Evolutionary conservation across 1,140 invertebrate genomes (phyloP), one percentile per base, ranked within the genome.

Genomic region (Drosophila eugracilis): DNA sequence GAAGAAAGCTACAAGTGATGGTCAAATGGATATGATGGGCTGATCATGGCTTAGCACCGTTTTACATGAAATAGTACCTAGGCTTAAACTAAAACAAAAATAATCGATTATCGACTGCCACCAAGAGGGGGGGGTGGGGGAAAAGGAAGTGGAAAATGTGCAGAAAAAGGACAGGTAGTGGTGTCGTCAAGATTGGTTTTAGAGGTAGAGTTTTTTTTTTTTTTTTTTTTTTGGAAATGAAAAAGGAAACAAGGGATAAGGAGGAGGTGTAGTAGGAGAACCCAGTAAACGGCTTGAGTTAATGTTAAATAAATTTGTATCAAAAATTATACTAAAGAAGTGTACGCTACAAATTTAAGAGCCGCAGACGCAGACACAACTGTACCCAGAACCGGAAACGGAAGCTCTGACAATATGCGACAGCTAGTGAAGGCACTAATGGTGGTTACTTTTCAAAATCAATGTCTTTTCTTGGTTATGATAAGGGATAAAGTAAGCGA

Each of bases 261-360:
- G 32, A 26, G 7, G 22, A 19, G 10, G 26, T 1, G 21, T 12
- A 19, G 22, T 21, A 10, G 74, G 24, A 45, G 34, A 48, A 72
- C 80, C 80, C 79, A 83, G 79, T 78, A 19, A 84, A 70, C 75
- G 79, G 66, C 42, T 54, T 84, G 49, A 84, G 74, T 73, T 83
- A 85, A 53, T 49, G 53, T 73, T 52, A 54, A 52, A 60, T 53
- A 54, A 54, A 50, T 37, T 53, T 63, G 69, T 60, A 59, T 70
- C 42, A 62, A 81, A 85, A 79, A 84, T 84, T 84, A 79, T 72
- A 52, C 80, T 84, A 83, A 84, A 32, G 53, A 67, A 69, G 65
- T 63, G 65, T 69, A 69, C 65, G 65, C 65, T 69, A 69, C 65
- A 69, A 69, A 69, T 67, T 67, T 44, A 69, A 69, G 65, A 69